Conservation (phyloP, 2,113 vertebrate genomes). For the Hydrolagus affinis region DNA sequence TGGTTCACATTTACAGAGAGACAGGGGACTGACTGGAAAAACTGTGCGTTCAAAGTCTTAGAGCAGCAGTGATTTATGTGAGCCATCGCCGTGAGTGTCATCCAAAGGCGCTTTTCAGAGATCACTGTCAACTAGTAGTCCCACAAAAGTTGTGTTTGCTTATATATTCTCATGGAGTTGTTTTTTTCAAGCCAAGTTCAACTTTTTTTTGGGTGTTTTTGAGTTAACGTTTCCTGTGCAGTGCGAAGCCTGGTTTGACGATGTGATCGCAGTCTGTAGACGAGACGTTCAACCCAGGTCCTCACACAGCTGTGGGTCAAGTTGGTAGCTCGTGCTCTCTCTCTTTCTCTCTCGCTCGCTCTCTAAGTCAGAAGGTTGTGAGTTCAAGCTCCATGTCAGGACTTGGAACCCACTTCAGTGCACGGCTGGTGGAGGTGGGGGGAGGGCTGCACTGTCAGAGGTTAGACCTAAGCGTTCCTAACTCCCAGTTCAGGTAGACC, state of each 20-base stretch:
- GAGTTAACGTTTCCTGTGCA: neutral
- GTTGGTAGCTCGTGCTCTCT: too few species aligned
- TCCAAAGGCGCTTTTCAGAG: neutral
- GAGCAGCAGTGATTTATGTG: neutral
- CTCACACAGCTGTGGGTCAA: too few species aligned
- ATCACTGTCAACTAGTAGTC: neutral
- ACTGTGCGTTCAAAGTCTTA: neutral
- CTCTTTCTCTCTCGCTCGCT: too few species aligned
- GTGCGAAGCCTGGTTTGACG: neutral
- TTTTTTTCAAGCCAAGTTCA: neutral
- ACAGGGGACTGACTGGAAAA: neutral
- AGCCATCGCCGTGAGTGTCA: too few species aligned
- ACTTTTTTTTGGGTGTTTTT: neutral
- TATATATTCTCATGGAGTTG: neutral
- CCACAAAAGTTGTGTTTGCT: neutral
- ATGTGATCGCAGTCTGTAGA: neutral
- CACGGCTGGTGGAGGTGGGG: too few species aligned
- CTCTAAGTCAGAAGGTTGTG: too few species aligned
- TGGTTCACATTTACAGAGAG: neutral
- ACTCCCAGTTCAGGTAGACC: too few species aligned
- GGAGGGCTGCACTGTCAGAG: too few species aligned
- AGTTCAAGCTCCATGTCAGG: too few species aligned
- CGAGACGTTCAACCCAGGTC: neutral
- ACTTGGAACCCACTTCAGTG: too few species aligned
- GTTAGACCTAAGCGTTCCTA: too few species aligned